Evolutionary conservation across 1,140 invertebrate genomes (phyloP), one percentile per base, ranked within the genome.

Genomic region (Drosophila auraria): DNA sequence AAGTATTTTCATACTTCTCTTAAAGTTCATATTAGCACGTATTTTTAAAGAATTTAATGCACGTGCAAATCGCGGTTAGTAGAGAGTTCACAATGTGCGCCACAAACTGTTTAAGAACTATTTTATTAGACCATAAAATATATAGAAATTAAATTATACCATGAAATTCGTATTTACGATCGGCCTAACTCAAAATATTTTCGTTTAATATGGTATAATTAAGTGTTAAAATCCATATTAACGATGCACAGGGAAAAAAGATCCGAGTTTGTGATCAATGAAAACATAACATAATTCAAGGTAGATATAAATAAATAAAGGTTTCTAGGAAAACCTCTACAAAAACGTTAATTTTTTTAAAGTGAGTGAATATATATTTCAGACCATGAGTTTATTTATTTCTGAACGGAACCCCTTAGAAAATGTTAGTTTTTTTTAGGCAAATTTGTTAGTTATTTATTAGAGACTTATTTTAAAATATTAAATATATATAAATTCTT

Each of bases 21-120:
- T 57, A 27, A 44, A 59, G 5, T 3, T 3, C 23, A 59, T 58
- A 30, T 7, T 58, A 20, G 57, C 63, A 65, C 63, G 63, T 65
- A 38, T 17, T 61, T 5, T n/a, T 8, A 33, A 44, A 33, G 38
- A 62, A 44, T 44, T 64, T 14, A n/a, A 30, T n/a, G 53, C 53
- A 56, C 33, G 53, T 56, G 33, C 20, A 38, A 38, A 38, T 23
- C 23, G 38, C 20, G 33, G 9, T 15, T 15, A 23, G 25, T 23
- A 38, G 17, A 54, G 11, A 54, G 17, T 51, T 51, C 3, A 27
- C 25, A 27, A 51, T 23, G 12, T 38, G 33, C 20, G 17, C 53
- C 17, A 56, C 20, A 7, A 38, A 56, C 14, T 8, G 17, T 14
- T 11, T 56, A 38, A 38, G 1, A 38, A 38, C 17, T 23, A 38